Conservation (phyloP, 1,140 invertebrate genomes). For the Drosophila bifasciata region DNA sequence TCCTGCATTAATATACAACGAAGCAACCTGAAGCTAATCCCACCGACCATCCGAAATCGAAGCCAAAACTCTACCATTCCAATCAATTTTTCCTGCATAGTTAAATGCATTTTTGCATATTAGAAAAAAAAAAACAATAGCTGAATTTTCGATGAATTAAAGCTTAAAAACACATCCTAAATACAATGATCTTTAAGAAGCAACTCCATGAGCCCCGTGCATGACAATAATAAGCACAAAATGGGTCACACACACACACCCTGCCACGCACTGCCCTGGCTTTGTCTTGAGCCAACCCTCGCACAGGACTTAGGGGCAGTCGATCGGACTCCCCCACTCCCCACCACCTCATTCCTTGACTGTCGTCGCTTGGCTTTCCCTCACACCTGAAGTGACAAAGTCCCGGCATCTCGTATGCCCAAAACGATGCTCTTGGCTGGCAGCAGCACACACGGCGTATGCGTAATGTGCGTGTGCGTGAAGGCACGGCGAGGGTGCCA, state of each 20-base stretch:
- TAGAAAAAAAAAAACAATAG: not conserved
- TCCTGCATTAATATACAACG: conserved; percentile 48
- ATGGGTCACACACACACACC: conserved; percentile 2
- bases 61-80: not conserved
- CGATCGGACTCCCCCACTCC: conserved; percentile 23
- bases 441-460: conserved; percentile 62
- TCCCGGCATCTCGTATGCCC: conserved; percentile 42
- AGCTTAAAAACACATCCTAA: no score
- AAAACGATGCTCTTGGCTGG: conserved; percentile 40
- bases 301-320: conserved; percentile 21
- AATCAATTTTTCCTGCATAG: not conserved
- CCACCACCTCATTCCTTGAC: conserved; percentile 3
- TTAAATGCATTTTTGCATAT: no score
- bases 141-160: no score
- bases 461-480: conserved; percentile 38
- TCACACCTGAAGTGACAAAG: conserved; percentile 54
- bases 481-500: conserved; percentile 3
- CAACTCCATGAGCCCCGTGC: not conserved
- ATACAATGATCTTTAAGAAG: not conserved
- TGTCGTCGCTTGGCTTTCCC: conserved; percentile 18
- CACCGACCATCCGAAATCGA: not conserved
- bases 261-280: not conserved
- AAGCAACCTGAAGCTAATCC: not conserved
- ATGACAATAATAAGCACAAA: conserved; percentile 15
- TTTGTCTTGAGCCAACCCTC: conserved; percentile 12